phyloP scores from a whole-genome alignment of 2,113 vertebrate genomes.

The Gallinago paraguaiae region DNA sequence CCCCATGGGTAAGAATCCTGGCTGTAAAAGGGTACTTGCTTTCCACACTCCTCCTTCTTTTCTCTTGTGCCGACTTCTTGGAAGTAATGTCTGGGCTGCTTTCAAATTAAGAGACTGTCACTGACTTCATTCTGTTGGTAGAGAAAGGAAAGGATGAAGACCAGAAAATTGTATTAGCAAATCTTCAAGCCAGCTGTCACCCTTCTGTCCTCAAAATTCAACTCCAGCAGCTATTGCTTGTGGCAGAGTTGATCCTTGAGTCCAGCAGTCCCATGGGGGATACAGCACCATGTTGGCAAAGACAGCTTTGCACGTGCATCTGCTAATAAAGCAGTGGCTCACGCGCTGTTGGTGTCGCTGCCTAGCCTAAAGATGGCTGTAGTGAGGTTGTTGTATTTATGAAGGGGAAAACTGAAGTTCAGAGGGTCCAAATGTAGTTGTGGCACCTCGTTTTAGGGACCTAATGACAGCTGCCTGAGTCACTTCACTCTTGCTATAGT shows the following conservation, averaged over 20 bases:
- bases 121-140: not conserved
- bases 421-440: not conserved
- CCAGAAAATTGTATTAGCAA: not conserved
- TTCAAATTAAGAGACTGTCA: not conserved
- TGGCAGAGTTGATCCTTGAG: not conserved
- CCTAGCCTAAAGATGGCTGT: not conserved
- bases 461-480: fast-evolving
- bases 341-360: fast-evolving
- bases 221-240: not conserved
- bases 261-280: not conserved
- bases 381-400: not conserved
- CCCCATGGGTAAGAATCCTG: slow-evolving; percentile 88
- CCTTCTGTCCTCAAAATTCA: not conserved
- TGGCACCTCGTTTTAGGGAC: not conserved
- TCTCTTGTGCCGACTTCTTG: not conserved
- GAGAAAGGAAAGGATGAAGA: not conserved
- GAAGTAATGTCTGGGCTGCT: not conserved
- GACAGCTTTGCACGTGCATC: not conserved
- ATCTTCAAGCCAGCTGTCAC: not conserved
- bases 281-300: not conserved
- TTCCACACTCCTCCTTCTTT: not conserved
- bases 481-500: not conserved
- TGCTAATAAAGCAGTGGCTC: not conserved
- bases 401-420: not conserved
- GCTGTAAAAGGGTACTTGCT: not conserved